Percentiles rank a stretch among this genome's conserved stretches.
These are phyloP conservation scores for Mamestra brassicae DNA, from an alignment of 2,888 invertebrate genomes.

Conservation along the genomic window DNA sequence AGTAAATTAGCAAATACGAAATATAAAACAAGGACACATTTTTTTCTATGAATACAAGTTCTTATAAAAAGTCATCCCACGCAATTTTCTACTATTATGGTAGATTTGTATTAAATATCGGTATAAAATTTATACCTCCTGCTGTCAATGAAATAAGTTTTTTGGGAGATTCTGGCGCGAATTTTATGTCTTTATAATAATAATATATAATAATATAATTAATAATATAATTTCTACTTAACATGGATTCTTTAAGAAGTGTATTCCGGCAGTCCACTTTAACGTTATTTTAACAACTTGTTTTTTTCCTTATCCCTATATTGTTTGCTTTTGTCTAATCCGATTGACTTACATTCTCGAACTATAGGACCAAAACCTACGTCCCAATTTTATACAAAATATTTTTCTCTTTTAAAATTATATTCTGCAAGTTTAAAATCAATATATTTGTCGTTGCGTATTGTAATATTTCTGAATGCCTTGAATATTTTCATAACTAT, in stretches of 20 bases:
- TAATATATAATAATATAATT: too few species aligned
- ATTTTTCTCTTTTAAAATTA: too few species aligned
- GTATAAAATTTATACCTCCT: constrained; percentile 36
- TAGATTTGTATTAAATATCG: constrained; percentile 32
- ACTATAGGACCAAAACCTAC: too few species aligned
- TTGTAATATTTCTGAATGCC: too few species aligned
- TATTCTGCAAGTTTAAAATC: too few species aligned
- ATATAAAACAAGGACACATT: constrained; percentile 13
- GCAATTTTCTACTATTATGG: constrained; percentile 26
- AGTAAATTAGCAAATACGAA: constrained; percentile 12
- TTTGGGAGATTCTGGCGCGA: constrained; percentile 17
- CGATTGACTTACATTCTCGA: too few species aligned
- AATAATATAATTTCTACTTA: not conserved
- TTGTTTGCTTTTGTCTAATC: too few species aligned
- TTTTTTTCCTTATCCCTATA: too few species aligned
- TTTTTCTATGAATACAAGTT: constrained; percentile 4
- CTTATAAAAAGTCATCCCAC: constrained; percentile 52
- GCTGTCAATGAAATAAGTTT: constrained; percentile 31
- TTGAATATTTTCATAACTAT: not conserved
- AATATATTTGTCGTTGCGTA: too few species aligned
- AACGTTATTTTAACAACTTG: too few species aligned
- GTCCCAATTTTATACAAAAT: too few species aligned
- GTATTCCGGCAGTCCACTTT: not conserved
- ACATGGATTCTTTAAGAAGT: not conserved
- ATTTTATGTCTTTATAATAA: not conserved